A percentile compares a stretch with the other conserved stretches of the same genome.
phyloP scores from a whole-genome alignment of 2,797 vertebrate species.

The Anabacerthia variegaticeps region DNA sequence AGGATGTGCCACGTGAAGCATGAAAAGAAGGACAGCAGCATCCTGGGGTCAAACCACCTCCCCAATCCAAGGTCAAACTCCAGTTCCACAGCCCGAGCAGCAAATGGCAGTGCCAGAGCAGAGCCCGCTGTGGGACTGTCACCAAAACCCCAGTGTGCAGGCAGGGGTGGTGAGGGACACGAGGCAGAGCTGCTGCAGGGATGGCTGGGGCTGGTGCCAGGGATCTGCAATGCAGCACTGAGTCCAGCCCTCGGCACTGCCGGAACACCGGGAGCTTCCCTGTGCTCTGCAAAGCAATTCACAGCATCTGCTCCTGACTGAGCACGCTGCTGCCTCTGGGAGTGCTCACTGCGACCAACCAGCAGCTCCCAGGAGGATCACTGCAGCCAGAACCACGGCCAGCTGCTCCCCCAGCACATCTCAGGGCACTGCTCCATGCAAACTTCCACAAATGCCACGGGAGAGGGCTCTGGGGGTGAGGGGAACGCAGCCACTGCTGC shows the following conservation, averaged over 20 bases:
- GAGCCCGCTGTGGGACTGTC: not conserved
- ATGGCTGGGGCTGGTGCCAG: not conserved
- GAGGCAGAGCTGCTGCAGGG: not conserved
- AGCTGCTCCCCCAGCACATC: not conserved
- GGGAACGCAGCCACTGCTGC: not conserved
- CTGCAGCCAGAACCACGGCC: not conserved
- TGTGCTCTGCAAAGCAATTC: not conserved
- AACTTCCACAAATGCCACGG: accelerated
- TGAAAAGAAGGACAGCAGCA: not conserved
- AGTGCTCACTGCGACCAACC: not conserved
- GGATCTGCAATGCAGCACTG: slow-evolving; percentile 54
- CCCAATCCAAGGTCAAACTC: not conserved
- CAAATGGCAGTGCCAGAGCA: not conserved
- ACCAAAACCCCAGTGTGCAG: not conserved
- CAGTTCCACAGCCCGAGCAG: not conserved
- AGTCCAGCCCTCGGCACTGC: not conserved
- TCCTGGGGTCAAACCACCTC: not conserved
- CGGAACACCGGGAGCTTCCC: not conserved
- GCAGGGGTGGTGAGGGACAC: accelerated
- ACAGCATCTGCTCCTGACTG: not conserved
- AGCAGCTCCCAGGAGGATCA: not conserved
- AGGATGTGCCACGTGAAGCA: accelerated
- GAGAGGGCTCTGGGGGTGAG: accelerated
- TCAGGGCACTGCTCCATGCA: not conserved
- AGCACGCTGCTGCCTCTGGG: no score